These are phyloP conservation scores for Trematocara variabile DNA, from an alignment of 2,113 vertebrate species.

Conservation along the genomic window DNA sequence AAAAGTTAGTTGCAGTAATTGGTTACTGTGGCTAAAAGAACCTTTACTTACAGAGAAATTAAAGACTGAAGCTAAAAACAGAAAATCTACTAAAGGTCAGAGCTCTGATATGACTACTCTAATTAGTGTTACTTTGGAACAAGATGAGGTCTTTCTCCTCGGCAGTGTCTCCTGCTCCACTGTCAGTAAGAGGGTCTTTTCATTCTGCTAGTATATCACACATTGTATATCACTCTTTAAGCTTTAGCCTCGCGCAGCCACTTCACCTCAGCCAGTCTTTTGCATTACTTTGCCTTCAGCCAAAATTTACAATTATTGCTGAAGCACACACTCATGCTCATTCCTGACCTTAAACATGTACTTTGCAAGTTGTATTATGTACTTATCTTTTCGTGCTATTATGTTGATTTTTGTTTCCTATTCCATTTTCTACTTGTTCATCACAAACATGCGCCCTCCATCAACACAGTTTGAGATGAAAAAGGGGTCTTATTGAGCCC, in stretches of 20 bases:
- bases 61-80: conserved; percentile 7
- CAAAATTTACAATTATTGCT: not conserved
- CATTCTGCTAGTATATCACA: not conserved
- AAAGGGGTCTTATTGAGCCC: not conserved
- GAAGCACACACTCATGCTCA: not conserved
- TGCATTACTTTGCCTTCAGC: not conserved
- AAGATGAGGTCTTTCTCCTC: conserved; percentile 11
- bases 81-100: conserved; percentile 43
- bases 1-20: not conserved
- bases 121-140: conserved; percentile 38
- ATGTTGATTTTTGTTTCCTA: not conserved
- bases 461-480: not conserved
- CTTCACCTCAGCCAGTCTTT: not conserved
- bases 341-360: not conserved
- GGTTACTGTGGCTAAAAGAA: not conserved
- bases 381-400: not conserved
- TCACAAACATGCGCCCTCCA: not conserved
- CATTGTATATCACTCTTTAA: not conserved
- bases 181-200: not conserved
- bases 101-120: conserved; percentile 13
- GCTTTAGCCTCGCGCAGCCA: not conserved
- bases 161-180: not conserved
- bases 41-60: not conserved
- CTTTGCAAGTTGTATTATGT: not conserved
- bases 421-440: not conserved